Evolutionary conservation across 2,113 vertebrate species (phyloP), one percentile per base, ranked within the genome.

Genomic region (Pseudolaguvia tuberculata): DNA sequence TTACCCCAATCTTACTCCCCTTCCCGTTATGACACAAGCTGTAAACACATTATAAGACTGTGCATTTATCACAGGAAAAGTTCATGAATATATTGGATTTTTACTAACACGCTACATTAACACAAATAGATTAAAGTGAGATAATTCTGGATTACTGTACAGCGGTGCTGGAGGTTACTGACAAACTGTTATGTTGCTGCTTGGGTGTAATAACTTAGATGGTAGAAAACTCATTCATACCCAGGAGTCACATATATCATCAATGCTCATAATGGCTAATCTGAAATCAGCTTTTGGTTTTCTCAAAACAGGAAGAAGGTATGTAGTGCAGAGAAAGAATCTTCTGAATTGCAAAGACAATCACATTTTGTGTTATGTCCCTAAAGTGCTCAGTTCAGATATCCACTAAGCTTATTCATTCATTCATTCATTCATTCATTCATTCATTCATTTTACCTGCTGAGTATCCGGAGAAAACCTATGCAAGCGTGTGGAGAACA

Each of bases 61-160:
- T 50, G 25, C 63, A 67, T 67, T 61, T 50, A 31, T 72, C 70
- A 50, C 29, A 20, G 23, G 48, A 51, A 53, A 73, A 73, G 31
- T 29, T 65, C 72, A 63, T n/a, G n/a, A 13, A 13, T 18, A 62
- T 51, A 47, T 18, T 50, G 63, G 10, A 67, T 67, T 67, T 42
- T 67, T 67, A 50, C 50, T 67, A 67, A 59, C 59, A 72, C 4
- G 5, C 13, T 12, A 25, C 20, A 74, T 20, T 12, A 53, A 20
- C 59, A 13, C 72, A 74, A 35, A 61, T 11, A 50, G 50, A 63
- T 51, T 39, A 51, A n/a, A 17, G 59, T 74, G 21, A 74, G 72
- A 65, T 53, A 53, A 53, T 53, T 35, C 21, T 18, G 20, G 31
- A 12, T 31, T 31, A 35, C 9, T 50, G 12, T 31, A 35, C 9